Conservation (phyloP, 2,113 vertebrate species). For the Planiliza haematocheilus region DNA sequence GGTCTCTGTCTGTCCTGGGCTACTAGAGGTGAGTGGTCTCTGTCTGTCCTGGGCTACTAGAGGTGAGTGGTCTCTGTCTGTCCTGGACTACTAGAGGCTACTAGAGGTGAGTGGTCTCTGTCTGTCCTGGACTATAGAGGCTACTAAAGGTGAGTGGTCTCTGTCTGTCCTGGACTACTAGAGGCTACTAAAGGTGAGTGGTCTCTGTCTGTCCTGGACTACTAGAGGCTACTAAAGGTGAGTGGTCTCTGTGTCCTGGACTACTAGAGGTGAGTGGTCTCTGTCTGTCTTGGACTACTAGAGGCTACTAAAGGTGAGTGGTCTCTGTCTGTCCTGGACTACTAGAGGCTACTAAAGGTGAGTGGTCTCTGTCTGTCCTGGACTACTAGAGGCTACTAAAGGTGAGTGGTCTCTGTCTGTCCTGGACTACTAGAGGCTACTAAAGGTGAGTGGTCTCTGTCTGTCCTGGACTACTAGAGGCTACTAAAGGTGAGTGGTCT, state of each 20-base stretch:
- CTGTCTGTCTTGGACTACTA: no score
- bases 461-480: no score
- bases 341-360: conserved; percentile 74
- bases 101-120: conserved; percentile 82
- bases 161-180: no score
- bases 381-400: conserved; percentile 68
- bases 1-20: no score
- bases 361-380: not conserved
- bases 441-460: conserved; percentile 56
- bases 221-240: conserved; percentile 74
- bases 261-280: not conserved
- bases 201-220: no score
- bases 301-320: conserved; percentile 77
- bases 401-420: not conserved
- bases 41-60: no score
- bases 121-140: no score
- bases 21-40: not conserved
- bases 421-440: conserved; percentile 42
- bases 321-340: no score
- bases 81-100: not conserved
- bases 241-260: not conserved
- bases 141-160: not conserved
- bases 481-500: conserved; percentile 78
- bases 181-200: conserved; percentile 77
- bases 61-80: not conserved